phyloP scores from a whole-genome alignment of 1,140 invertebrate genomes.

The Trichomalopsis sarcophagae region DNA sequence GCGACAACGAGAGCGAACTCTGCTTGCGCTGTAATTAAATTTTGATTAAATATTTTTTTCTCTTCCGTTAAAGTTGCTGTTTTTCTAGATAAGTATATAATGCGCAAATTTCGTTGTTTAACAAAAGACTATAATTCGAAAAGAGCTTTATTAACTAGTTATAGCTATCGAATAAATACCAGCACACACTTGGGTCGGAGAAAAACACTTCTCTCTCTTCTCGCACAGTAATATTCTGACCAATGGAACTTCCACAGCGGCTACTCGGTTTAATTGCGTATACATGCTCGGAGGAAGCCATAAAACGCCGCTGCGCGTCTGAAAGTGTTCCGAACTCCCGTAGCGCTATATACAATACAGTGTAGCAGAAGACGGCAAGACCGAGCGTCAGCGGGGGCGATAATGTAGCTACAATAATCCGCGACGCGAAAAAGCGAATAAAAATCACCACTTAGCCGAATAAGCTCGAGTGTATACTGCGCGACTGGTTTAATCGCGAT shows the following conservation, averaged over 20 bases:
- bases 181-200: too few relatives aligned
- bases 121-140: too few relatives aligned
- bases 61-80: background rate
- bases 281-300: background rate
- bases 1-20: background rate
- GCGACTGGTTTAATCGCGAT: slow-evolving; percentile 33
- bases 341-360: background rate
- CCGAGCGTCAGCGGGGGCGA: background rate
- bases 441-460: slow-evolving; percentile 23
- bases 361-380: too few relatives aligned
- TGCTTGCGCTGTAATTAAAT: background rate
- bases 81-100: background rate
- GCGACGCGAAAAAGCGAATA: slow-evolving; percentile 12
- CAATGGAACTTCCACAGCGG: background rate
- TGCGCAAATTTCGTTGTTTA: too few relatives aligned
- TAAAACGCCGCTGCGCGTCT: slow-evolving; percentile 11
- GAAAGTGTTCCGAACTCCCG: background rate
- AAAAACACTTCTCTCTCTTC: background rate
- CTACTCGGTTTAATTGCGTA: background rate
- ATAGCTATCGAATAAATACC: too few relatives aligned
- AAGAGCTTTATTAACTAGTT: too few relatives aligned
- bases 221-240: background rate
- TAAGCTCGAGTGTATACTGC: background rate
- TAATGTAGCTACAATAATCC: slow-evolving; percentile 24
- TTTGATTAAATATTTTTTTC: background rate